Conservation (phyloP, 2,888 invertebrate species). For the Trissonchulus sp. region DNA sequence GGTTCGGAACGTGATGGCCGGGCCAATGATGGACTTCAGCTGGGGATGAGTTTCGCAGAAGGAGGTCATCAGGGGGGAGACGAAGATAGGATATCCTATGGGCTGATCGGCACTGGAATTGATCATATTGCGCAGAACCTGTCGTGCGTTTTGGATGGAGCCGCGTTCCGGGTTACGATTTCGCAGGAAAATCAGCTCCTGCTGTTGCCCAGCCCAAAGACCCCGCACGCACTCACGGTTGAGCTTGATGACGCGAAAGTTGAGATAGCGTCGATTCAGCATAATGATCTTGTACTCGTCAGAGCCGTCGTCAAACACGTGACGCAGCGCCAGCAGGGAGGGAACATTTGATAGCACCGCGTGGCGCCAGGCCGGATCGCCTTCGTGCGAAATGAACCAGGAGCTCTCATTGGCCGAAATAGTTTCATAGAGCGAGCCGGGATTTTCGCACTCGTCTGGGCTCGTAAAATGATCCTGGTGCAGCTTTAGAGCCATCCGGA, state of each 20-base stretch:
- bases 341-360: conserved; percentile 90
- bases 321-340: conserved; percentile 83
- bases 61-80: conserved; percentile 93
- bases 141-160: conserved; percentile 97
- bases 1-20: conserved; percentile 37
- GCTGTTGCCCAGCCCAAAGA: conserved; percentile 98
- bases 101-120: conserved; percentile 99
- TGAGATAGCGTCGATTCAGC: conserved; percentile 88
- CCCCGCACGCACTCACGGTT: conserved; percentile 97
- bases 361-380: conserved; percentile 93
- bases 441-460: conserved; percentile 77
- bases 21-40: conserved; percentile 69
- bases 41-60: conserved; percentile 90
- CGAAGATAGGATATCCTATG: conserved; percentile 97
- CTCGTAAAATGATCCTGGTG: conserved; percentile 98
- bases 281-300: conserved; percentile 98
- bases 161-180: conserved; percentile 96
- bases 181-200: conserved; percentile 83
- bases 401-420: conserved; percentile 77
- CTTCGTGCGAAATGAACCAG: conserved; percentile 95
- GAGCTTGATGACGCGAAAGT: conserved; percentile 89
- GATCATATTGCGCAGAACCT: conserved; percentile 93
- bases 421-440: conserved; percentile 70
- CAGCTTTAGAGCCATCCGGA: conserved; percentile 89
- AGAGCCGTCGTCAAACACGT: conserved; percentile 92